A percentile compares a stretch with the other conserved stretches of the same genome.
Conservation (phyloP, 2,888 invertebrate genomes). For the Geotrupes spiniger region DNA sequence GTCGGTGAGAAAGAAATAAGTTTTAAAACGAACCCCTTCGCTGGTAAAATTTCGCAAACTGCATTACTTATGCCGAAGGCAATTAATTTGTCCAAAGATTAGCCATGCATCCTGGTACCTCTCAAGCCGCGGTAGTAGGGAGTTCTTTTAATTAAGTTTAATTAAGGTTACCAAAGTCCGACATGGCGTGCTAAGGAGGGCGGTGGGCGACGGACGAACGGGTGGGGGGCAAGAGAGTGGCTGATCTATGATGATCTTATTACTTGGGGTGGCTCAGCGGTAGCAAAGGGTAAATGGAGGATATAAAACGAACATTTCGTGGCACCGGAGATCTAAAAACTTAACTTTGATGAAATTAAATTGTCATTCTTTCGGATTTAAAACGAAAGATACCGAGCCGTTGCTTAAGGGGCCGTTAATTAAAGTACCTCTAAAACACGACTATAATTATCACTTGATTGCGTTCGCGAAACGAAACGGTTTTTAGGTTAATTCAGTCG, state of each 20-base stretch:
- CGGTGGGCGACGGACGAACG: constrained; percentile 27
- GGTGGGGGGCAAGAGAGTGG: constrained; percentile 25
- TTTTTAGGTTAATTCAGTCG: neutral
- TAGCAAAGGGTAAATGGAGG: constrained; percentile 39
- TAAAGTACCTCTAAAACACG: constrained; percentile 29
- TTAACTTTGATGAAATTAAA: constrained; percentile 41
- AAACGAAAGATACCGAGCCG: constrained; percentile 27
- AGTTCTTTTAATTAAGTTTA: constrained; percentile 55
- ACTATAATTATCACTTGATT: constrained; percentile 21
- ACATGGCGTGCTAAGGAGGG: constrained; percentile 43
- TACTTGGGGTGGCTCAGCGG: constrained; percentile 34
- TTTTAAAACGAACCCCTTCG: constrained; percentile 6
- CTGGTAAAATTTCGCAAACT: constrained; percentile 29
- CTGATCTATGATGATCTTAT: constrained; percentile 44
- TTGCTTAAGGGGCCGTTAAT: constrained; percentile 30
- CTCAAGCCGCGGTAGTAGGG: constrained; percentile 35
- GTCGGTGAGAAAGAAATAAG: constrained; percentile 3
- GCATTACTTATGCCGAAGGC: constrained; percentile 49
- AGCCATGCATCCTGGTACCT: constrained; percentile 50
- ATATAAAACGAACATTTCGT: constrained; percentile 42
- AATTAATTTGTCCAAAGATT: constrained; percentile 54
- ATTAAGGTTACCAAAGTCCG: constrained; percentile 54
- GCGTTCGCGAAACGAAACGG: constrained; percentile 9
- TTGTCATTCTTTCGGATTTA: constrained; percentile 41
- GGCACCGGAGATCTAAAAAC: constrained; percentile 43